phyloP scores from a whole-genome alignment of 2,113 vertebrate species.

The Tylochromis polylepis region DNA sequence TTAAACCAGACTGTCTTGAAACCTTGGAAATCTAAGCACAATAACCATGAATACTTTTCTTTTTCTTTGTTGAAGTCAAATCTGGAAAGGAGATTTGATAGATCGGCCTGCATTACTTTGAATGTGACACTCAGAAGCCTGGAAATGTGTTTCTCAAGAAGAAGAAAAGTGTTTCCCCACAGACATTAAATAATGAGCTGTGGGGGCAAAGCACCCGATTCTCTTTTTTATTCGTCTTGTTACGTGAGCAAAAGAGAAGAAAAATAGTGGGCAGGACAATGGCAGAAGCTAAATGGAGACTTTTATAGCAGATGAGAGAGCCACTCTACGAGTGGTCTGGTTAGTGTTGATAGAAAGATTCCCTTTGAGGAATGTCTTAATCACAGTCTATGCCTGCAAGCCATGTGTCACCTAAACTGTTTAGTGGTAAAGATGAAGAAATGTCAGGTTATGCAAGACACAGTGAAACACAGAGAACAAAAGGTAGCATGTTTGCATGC shows the following conservation, averaged over 20 bases:
- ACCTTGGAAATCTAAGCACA: constrained; percentile 28
- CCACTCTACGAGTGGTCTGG: background rate
- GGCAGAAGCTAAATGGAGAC: background rate
- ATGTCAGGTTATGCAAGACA: background rate
- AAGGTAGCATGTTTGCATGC: background rate
- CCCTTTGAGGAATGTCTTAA: constrained; percentile 7
- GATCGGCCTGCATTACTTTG: background rate
- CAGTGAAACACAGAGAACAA: background rate
- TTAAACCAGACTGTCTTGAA: background rate
- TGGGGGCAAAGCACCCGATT: background rate
- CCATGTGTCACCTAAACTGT: background rate
- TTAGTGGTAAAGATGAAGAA: background rate
- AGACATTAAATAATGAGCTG: background rate
- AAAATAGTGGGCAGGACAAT: background rate
- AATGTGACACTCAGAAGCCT: background rate
- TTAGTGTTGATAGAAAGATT: background rate
- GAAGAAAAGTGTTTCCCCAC: background rate
- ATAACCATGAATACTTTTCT: constrained; percentile 1
- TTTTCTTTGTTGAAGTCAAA: background rate
- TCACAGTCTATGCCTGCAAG: background rate
- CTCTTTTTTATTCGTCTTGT: background rate
- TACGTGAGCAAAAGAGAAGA: background rate
- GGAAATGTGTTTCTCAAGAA: background rate
- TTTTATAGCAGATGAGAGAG: background rate
- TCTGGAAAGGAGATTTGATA: background rate